A percentile compares a stretch with the other conserved stretches of the same genome.
phyloP scores from a whole-genome alignment of 2,888 invertebrate genomes.

The Cheilosia scutellata region DNA sequence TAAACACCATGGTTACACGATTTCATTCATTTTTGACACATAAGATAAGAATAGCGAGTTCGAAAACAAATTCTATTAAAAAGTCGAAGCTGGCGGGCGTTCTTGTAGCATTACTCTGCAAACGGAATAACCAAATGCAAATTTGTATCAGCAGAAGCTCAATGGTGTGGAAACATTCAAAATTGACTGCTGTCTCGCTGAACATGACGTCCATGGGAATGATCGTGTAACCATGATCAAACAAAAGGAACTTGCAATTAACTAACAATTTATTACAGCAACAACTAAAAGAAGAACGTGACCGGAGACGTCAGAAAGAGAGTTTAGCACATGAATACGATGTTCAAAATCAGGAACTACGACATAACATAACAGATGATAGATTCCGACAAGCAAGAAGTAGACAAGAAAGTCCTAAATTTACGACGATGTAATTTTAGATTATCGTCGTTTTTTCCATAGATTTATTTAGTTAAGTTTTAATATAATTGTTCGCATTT shows the following conservation, averaged over 20 bases:
- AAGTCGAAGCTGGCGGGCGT: too few relatives aligned
- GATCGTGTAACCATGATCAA: neutral
- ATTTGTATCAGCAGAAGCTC: too few relatives aligned
- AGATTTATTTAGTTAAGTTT: neutral
- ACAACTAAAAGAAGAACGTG: conserved; percentile 80
- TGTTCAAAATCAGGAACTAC: conserved; percentile 81
- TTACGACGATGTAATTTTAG: conserved; percentile 42
- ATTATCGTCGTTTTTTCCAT: neutral
- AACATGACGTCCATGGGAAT: too few relatives aligned
- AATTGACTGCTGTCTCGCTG: too few relatives aligned
- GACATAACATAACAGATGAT: conserved; percentile 81
- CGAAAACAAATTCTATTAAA: too few relatives aligned
- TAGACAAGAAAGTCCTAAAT: conserved; percentile 77
- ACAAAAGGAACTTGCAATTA: neutral
- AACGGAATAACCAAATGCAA: too few relatives aligned
- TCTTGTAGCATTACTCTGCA: too few relatives aligned
- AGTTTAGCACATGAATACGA: conserved; percentile 80
- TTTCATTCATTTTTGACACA: too few relatives aligned
- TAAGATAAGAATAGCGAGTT: too few relatives aligned
- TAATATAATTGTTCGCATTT: neutral
- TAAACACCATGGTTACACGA: too few relatives aligned
- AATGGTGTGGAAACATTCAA: too few relatives aligned
- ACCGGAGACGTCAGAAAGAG: conserved; percentile 80
- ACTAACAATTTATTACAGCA: conserved; percentile 76
- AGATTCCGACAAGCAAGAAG: conserved; percentile 82